A percentile compares a stretch with the other conserved stretches of the same genome.
Evolutionary conservation across 1,140 invertebrate species (phyloP).

Genomic region (Drosophila arawakana): DNA sequence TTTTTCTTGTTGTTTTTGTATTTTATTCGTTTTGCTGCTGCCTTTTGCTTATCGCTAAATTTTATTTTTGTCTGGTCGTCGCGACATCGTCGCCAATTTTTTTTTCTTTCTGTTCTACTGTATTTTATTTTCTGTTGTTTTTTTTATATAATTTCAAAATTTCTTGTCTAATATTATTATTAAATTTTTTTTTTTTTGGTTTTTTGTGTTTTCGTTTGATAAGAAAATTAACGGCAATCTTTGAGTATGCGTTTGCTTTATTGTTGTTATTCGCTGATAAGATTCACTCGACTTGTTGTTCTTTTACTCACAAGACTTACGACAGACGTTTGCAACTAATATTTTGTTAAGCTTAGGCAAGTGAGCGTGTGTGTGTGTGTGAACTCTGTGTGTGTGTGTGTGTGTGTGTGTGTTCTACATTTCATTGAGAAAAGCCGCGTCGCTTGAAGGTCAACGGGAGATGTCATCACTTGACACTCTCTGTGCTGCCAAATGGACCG

Average conservation of each 20-base stretch:
- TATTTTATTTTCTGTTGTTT: conserved; percentile 15
- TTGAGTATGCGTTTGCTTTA: conserved; percentile 17
- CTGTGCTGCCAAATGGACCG: conserved; percentile 43
- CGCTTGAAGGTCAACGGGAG: conserved; percentile 62
- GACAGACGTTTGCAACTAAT: conserved; percentile 37
- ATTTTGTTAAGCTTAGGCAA: conserved; percentile 15
- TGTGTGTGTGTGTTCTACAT: conserved; percentile 36
- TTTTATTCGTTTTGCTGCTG: conserved; percentile 1
- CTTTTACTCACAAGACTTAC: conserved; percentile 17
- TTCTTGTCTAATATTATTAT: conserved; percentile 43
- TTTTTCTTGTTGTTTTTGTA: conserved; percentile 3
- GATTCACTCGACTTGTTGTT: conserved; percentile 27
- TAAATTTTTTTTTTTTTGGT: conserved; percentile 30
- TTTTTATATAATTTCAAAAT: conserved; percentile 18
- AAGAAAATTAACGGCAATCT: conserved; percentile 62
- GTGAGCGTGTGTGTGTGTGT: background rate
- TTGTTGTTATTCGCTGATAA: conserved; percentile 51
- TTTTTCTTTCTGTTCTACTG: background rate
- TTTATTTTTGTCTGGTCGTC: conserved; percentile 40
- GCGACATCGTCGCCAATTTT: conserved; percentile 35
- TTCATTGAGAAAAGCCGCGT: conserved; percentile 59
- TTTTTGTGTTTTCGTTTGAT: conserved; percentile 41
- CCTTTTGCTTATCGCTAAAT: conserved; percentile 34
- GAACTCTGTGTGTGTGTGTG: conserved; percentile 1
- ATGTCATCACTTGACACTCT: conserved; percentile 56